Evolutionary conservation across 2,113 vertebrate species (phyloP), one percentile per base, ranked within the genome.

Genomic region (Bungarus multicinctus): DNA sequence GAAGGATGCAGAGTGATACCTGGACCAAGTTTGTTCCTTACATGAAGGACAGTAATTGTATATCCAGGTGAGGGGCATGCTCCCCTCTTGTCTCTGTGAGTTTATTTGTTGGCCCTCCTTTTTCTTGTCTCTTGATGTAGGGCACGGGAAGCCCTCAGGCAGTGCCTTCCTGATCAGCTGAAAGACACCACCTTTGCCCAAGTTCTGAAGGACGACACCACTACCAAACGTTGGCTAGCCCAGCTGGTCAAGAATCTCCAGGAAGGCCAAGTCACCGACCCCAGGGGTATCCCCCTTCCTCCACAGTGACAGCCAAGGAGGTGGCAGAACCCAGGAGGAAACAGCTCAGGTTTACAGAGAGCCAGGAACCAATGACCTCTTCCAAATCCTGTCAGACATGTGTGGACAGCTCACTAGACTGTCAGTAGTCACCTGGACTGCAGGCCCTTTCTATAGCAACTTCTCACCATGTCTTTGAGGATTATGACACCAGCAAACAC

Each of bases 221-320:
- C 99, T 98, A 99, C 99, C 20, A 99, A 99, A 97, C 99, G 99
- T 97, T 99, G 99, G 99, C 98, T 99, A 94, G 98, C 99, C 93
- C 99, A 99, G 98, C 97, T 99, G 20, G 99, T 99, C 91, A 99
- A 99, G 97, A 99, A 99, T 97, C 98, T 99, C 94, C 99, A 99
- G 94, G 99, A 99, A 96, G 99, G 99, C 93, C 99, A 99, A 95
- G 99, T 99, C 2, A 58, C 23, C 2, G 57, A 58, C 57, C 57
- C 57, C 25, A 96, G 99, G 87, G 99, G 99, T 94, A 99, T 99
- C 94, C 99, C 99, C 0, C 98, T 99, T 53, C 98, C 99, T 34
- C 98, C 99, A 1, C 99, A 99, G 90, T 99, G 98, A 99, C 95
- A 94, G 94, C 96, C 93, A 91, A 91, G 57, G 74, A 81, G 91